Evolutionary conservation across 1,140 invertebrate genomes (phyloP).

Genomic region (Holcopasites calliopsidis): DNA sequence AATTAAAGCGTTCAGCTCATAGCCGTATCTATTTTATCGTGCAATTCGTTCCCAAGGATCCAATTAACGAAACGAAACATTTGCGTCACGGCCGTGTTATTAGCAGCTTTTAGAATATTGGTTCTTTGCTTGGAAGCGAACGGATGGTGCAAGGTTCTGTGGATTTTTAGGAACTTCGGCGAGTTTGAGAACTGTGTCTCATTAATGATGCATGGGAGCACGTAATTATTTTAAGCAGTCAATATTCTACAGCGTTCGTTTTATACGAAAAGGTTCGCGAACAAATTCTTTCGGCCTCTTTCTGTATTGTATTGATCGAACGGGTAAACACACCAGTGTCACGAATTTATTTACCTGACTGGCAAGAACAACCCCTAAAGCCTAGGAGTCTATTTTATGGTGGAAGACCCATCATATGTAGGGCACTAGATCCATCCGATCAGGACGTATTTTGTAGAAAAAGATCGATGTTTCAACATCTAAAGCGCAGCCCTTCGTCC

Average conservation of each 20-base stretch:
- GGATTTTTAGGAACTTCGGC: too few relatives aligned
- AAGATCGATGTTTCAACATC: slow-evolving; percentile 7
- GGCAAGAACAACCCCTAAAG: neutral
- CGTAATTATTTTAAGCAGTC: too few relatives aligned
- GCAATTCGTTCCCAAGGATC: neutral
- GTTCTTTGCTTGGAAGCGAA: neutral
- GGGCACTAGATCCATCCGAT: slow-evolving; percentile 1
- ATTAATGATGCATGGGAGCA: too few relatives aligned
- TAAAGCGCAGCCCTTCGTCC: neutral
- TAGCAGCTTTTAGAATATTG: neutral
- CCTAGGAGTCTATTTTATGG: neutral
- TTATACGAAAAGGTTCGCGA: neutral
- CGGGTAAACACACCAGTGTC: neutral
- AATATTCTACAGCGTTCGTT: too few relatives aligned
- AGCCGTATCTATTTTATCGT: slow-evolving; percentile 1
- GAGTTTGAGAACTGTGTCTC: too few relatives aligned
- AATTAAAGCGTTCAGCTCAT: slow-evolving; percentile 26
- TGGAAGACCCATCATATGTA: neutral
- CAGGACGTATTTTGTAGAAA: neutral
- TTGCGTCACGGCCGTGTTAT: neutral
- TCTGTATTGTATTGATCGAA: neutral
- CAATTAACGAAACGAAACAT: slow-evolving; percentile 7
- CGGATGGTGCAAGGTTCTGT: too few relatives aligned
- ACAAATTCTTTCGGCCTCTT: too few relatives aligned
- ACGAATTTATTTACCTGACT: slow-evolving; percentile 16